These are phyloP conservation scores for Rattus norvegicus DNA, from an alignment of 2,113 vertebrate genomes.

Conservation along the genomic window GRCr8 NC_086028.1:84848001-84848500, in stretches of 20 bases:
- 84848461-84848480: neutral
- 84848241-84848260: neutral
- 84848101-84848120: neutral
- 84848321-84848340: neutral
- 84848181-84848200: neutral
- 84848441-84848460: neutral
- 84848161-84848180: neutral
- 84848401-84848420: neutral
- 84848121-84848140: neutral
- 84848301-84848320: neutral
- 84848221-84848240: neutral
- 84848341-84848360: neutral
- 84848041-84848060: conserved; percentile 3
- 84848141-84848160: neutral
- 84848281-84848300: neutral
- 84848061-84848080: neutral
- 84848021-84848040: conserved; percentile 1
- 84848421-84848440: neutral
- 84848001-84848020: neutral
- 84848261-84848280: neutral
- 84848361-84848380: neutral
- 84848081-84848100: neutral
- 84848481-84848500: neutral
- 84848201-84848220: neutral
- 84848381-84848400: neutral